Base-by-base conservation (phyloP, 2,888 invertebrate genomes). In the Oscheius myriophilus region DNA sequence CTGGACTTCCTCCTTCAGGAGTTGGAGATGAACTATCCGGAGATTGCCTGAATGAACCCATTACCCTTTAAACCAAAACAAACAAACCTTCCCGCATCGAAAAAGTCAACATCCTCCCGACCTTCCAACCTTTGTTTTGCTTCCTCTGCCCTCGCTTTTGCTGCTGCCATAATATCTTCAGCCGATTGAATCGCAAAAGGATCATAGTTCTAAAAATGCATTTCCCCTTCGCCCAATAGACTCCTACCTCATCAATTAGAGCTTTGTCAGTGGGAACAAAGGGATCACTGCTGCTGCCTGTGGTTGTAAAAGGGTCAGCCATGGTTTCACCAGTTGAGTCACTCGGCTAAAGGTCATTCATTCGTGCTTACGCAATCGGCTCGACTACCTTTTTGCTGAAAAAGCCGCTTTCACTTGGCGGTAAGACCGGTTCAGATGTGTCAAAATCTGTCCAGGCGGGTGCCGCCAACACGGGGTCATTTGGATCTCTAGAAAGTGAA, bases 161-260 rank as follows among this genome's bases (percentile, higher is more conserved):
- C 85, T 64, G 86, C 83, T 0, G 84, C 86, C 26, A 87, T 81
- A 9, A 87, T 80, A 66, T 87, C 86, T 16, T 87, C 87, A 1
- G 82, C 82, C 2, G 87, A 76, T 16, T 83, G 81, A 9, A 85
- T 83, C 11, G 83, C 83, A 67, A 86, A 86, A 9, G 86, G 86
- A 73, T 86, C 86, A 72, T 81, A 84, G 59, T 75, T 75, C 82
- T 84, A 69, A 68, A 62, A 3, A 11, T 49, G 3, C 21, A 2
- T 49, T 2, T n/a, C 11, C 9, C 9, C 49, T 49, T 18, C 3
- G 6, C 4, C 21, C 2, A 18, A 21, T 3, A 2, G 3, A 9
- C 49, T 18, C 55, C 39, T 53, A 75, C 80, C 69, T 80, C 80
- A 63, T 82, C 80, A 61, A 79, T 79, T 9, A 82, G 62, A 1